Base-by-base conservation (phyloP, 2,888 invertebrate species). In the Buathra laborator region DNA sequence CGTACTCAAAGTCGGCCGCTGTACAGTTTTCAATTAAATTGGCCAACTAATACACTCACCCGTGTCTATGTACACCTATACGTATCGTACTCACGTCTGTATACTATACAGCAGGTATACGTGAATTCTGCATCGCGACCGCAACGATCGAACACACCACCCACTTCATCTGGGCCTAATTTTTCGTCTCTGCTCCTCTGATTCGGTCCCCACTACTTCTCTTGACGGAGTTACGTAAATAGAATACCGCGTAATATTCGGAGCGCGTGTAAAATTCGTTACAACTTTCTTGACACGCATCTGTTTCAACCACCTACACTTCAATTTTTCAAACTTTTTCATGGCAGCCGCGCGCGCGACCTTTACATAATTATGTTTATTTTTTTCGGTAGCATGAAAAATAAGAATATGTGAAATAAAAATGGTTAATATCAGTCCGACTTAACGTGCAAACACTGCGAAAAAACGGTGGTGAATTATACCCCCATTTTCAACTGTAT, bases 21-120 rank as follows among this genome's bases (percentile, higher is more conserved):
- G 19, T 53, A 12, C n/a, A 46, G 70, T 76, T 75, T 81, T 81
- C 62, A 68, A 81, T 81, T 76, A 71, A 66, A 71, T 70, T 71
- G 53, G 44, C 44, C 53, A 62, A 75, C 75, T 76, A 59, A 62
- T 74, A 64, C 37, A 19, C 37, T 46, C 24, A 9, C 32, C 29
- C 51, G 19, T n/a, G 12, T 16, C 19, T 10, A 19, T 16, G 9
- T 24, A 66, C 29, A n/a, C 44, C 7, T 24, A 16, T 16, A 46
- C 44, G 56, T 24, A 59, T 56, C 43, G 44, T 70, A 70, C 16
- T 19, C 53, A 19, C 53, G 3, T 19, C 53, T 53, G 56, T 68
- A 43, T 24, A 59, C 43, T 62, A 44, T 78, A 53, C 46, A 51
- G 29, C 43, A 9, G 14, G 37, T 24, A n/a, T 59, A 32, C 29